phyloP scores from a whole-genome alignment of 2,888 invertebrate genomes.

The Tuta absoluta region DNA sequence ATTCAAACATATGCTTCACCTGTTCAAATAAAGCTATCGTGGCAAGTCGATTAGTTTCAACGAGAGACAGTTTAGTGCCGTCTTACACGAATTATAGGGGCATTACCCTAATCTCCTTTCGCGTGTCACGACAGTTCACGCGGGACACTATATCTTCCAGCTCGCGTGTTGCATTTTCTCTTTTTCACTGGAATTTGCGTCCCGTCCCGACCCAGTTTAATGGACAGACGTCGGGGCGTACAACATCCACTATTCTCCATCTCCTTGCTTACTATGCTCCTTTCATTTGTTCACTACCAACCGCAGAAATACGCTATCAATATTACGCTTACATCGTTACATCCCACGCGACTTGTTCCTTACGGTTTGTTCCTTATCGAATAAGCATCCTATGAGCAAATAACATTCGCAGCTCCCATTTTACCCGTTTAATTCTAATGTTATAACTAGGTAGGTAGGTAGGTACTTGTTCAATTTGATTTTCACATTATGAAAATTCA shows the following conservation, averaged over 20 bases:
- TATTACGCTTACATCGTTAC: constrained; percentile 9
- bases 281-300: constrained; percentile 37
- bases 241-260: constrained; percentile 64
- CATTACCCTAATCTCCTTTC: constrained; percentile 47
- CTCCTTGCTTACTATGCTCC: constrained; percentile 52
- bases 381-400: neutral
- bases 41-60: constrained; percentile 20
- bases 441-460: neutral
- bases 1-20: neutral
- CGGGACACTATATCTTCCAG: constrained; percentile 48
- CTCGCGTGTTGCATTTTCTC: constrained; percentile 52
- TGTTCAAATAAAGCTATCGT: constrained; percentile 15
- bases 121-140: constrained; percentile 49
- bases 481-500: neutral
- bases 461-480: neutral
- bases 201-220: constrained; percentile 57
- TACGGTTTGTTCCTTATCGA: constrained; percentile 4
- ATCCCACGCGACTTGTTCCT: neutral
- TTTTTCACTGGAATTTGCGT: constrained; percentile 58
- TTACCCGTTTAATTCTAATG: constrained; percentile 1
- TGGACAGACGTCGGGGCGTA: constrained; percentile 56
- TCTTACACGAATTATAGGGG: constrained; percentile 19
- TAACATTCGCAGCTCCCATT: neutral
- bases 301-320: constrained; percentile 13
- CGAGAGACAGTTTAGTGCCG: constrained; percentile 18